Evolutionary conservation across 2,888 invertebrate genomes (phyloP), one percentile per base, ranked within the genome.

Genomic region (Acanthosepion lycidas): DNA sequence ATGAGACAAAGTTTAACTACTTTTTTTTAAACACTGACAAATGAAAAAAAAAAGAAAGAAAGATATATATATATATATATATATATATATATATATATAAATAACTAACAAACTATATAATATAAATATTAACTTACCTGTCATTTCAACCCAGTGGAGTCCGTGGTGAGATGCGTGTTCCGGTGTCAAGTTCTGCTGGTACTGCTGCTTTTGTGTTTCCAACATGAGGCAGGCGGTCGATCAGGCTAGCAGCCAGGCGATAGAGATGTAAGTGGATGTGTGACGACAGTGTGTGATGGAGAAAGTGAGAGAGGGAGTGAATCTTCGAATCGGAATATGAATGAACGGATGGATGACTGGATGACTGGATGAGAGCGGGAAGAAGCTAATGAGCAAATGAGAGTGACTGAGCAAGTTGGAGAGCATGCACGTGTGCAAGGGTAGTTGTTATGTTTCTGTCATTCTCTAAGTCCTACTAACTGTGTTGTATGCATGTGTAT

Each of bases 51-150:
- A 78, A 78, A n/a, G n/a, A n/a, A n/a, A n/a, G n/a, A n/a, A n/a
- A n/a, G n/a, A n/a, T n/a, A n/a, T n/a, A n/a, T n/a, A n/a, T n/a
- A n/a, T n/a, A n/a, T 6, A 64, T 26, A 26, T 42, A 42, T 42
- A 42, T 42, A 26, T 23, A 64, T 8, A 26, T 26, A 64, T 8
- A 64, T 5, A 26, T 3, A 26, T 26, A 15, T 1, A 78, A 18
- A 15, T 15, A 78, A n/a, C 20, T 0, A n/a, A n/a, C n/a, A 78
- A 78, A 78, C 78, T 3, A n/a, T 33, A n/a, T 78, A 12, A 78
- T 78, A 78, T 78, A 78, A 78, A 78, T 78, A 78, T 78, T 78
- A 78, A 78, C 78, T 78, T 78, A 78, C 78, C 78, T 78, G 78
- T 78, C 78, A 78, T 78, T 78, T 78, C n/a, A 78, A 78, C n/a